These are phyloP conservation scores for Nudaria mundana DNA, from an alignment of 2,888 invertebrate species.

Conservation along the genomic window DNA sequence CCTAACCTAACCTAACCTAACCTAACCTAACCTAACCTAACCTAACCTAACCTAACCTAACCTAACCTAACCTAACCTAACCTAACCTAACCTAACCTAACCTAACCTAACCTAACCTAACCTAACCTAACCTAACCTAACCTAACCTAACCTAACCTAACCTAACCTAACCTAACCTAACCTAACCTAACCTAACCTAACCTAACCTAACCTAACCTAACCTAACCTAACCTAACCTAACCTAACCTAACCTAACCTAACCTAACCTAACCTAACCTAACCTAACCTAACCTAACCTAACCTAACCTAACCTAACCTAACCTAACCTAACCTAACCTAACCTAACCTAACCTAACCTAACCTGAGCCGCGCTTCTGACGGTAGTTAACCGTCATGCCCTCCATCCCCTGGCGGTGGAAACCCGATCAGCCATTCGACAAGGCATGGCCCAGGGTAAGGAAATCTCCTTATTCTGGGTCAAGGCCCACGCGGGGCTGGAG, in stretches of 20 bases:
- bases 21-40: constrained; percentile 26
- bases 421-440: no score
- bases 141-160: constrained; percentile 29
- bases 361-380: constrained; percentile 17
- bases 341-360: constrained; percentile 20
- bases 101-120: constrained; percentile 25
- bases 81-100: constrained; percentile 15
- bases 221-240: constrained; percentile 20
- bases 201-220: constrained; percentile 21
- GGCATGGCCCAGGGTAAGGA: no score
- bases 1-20: constrained; percentile 20
- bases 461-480: no score
- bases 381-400: no score
- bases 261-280: constrained; percentile 21
- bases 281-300: constrained; percentile 21
- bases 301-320: constrained; percentile 21
- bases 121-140: constrained; percentile 27
- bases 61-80: constrained; percentile 22
- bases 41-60: constrained; percentile 11
- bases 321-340: constrained; percentile 21
- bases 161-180: constrained; percentile 26
- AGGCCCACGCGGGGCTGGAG: no score
- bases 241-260: constrained; percentile 19
- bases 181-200: constrained; percentile 26
- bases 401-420: no score